These are phyloP conservation scores for Virgularia gustaviana DNA, from an alignment of 92 coral and sea anemone genomes.

Conservation along the genomic window DNA sequence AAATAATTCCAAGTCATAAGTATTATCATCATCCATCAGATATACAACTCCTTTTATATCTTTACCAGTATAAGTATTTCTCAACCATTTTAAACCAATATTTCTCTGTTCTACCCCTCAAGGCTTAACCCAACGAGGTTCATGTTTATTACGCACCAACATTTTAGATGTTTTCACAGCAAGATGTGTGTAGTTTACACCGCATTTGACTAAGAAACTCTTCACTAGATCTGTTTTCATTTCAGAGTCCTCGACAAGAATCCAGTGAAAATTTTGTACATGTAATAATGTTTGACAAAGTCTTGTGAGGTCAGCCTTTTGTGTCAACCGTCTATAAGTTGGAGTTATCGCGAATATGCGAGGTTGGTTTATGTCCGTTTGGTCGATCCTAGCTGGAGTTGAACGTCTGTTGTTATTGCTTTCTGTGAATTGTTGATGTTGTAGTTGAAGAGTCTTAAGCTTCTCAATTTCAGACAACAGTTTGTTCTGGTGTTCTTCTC, in stretches of 20 bases:
- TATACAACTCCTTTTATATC: conserved; percentile 72
- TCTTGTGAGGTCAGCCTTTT: conserved; percentile 91
- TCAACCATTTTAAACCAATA: conserved; percentile 69
- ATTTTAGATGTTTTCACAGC: conserved; percentile 63
- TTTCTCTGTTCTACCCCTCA: conserved; percentile 93
- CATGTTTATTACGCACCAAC: conserved; percentile 53
- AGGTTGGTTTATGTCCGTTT: too few species aligned
- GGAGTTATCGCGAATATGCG: conserved; percentile 77
- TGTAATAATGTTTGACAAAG: conserved; percentile 83
- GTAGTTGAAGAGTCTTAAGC: not conserved
- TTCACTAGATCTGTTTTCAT: conserved; percentile 62
- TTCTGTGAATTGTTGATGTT: conserved; percentile 5
- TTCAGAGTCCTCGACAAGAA: conserved; percentile 75
- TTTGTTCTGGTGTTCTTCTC: conserved; percentile 13
- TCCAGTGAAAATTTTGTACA: conserved; percentile 82
- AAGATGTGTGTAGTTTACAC: conserved; percentile 66
- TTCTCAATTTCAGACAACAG: conserved; percentile 28
- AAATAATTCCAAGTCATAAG: conserved; percentile 84
- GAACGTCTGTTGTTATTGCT: too few species aligned
- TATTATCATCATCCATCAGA: conserved; percentile 96
- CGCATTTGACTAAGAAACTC: conserved; percentile 55
- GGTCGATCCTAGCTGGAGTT: conserved; percentile 43
- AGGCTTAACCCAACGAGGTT: conserved; percentile 76
- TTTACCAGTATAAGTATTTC: conserved; percentile 47
- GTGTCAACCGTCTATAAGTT: conserved; percentile 71